Percentiles rank a stretch among this genome's conserved stretches.
Evolutionary conservation across 92 coral and sea anemone species (phyloP).

Genomic region (Umimayanthus chanpuru): DNA sequence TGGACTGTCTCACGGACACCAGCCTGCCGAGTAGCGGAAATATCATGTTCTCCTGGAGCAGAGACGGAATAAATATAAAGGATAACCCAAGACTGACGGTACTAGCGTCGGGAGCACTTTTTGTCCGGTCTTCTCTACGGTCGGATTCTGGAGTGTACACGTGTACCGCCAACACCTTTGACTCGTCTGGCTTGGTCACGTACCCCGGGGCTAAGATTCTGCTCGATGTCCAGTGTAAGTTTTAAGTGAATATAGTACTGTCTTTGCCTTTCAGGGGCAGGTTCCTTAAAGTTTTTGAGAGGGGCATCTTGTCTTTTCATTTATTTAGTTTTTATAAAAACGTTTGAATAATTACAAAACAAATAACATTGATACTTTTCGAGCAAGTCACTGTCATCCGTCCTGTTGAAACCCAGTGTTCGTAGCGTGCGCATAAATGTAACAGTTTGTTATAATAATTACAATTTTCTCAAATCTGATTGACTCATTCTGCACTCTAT

Average conservation of each 20-base stretch:
- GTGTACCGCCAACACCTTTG: conserved; percentile 84
- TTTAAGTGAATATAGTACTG: not conserved
- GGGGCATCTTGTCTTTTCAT: no score
- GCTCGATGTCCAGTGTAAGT: conserved; percentile 93
- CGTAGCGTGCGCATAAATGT: no score
- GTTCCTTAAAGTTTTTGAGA: no score
- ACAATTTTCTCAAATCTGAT: no score
- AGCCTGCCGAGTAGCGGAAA: conserved; percentile 53
- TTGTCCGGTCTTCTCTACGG: conserved; percentile 59
- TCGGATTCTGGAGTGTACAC: conserved; percentile 81
- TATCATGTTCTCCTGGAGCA: conserved; percentile 76
- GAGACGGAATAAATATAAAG: conserved; percentile 68
- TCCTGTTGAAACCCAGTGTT: no score
- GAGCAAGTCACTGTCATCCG: no score
- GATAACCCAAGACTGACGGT: conserved; percentile 63
- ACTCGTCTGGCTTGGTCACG: conserved; percentile 61
- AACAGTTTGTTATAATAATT: no score
- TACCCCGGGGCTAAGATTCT: conserved; percentile 74
- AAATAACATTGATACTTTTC: no score
- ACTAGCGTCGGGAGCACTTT: conserved; percentile 81
- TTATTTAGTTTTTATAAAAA: no score
- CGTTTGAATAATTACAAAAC: no score
- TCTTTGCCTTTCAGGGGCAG: no score
- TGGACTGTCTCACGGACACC: conserved; percentile 76
- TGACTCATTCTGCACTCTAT: no score